Evolutionary conservation across 2,797 vertebrate species (phyloP).

Genomic region (Novumbra hubbsi): DNA sequence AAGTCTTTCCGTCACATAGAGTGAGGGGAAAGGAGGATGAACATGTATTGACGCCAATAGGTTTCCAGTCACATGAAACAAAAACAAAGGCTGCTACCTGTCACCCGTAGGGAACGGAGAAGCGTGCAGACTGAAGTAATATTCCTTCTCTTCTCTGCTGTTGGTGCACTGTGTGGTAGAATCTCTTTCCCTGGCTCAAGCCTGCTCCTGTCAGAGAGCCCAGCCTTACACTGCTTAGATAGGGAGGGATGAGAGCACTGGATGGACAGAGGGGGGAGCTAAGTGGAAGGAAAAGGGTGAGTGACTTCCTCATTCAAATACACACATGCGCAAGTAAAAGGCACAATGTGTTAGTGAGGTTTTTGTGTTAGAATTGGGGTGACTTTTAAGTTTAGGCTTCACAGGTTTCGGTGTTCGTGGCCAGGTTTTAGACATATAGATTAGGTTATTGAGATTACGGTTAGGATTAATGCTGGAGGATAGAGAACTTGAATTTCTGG

Average conservation of each 20-base stretch:
- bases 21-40: constrained; percentile 20
- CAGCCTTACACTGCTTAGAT: constrained; percentile 8
- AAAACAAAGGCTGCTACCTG: constrained; percentile 13
- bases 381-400: too few relatives aligned
- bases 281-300: constrained; percentile 19
- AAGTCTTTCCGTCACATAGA: constrained; percentile 19
- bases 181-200: not conserved
- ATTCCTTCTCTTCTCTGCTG: not conserved
- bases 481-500: too few relatives aligned
- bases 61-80: constrained; percentile 4
- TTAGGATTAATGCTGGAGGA: too few relatives aligned
- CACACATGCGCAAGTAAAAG: not conserved
- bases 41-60: not conserved
- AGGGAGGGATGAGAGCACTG: constrained; percentile 19
- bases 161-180: not conserved
- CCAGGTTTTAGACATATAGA: too few relatives aligned
- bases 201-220: not conserved
- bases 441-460: too few relatives aligned
- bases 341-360: not conserved
- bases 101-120: not conserved
- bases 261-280: constrained; percentile 24
- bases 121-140: not conserved
- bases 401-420: too few relatives aligned
- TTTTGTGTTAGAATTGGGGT: too few relatives aligned
- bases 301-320: constrained; percentile 1